Percentiles rank a stretch among this genome's conserved stretches.
Evolutionary conservation across 1,140 invertebrate genomes (phyloP).

Genomic region (Drosophila jambulina): DNA sequence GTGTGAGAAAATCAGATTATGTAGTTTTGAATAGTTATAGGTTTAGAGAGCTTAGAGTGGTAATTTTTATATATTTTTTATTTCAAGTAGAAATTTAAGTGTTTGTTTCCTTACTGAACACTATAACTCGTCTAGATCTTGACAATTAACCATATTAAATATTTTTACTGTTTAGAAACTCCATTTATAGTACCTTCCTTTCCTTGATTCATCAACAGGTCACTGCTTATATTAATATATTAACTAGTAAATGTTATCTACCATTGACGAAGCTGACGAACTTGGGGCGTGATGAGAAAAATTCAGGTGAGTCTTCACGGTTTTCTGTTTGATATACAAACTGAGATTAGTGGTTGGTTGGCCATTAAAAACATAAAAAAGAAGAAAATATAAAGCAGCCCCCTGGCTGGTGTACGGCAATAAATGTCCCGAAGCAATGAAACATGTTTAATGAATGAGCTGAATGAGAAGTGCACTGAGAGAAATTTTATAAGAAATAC

Average conservation of each 20-base stretch:
- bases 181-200: neutral
- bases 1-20: constrained; percentile 21
- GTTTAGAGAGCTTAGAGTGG: neutral
- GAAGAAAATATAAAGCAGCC: constrained; percentile 19
- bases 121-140: neutral
- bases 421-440: constrained; percentile 71
- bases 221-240: constrained; percentile 4
- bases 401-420: constrained; percentile 61
- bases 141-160: neutral
- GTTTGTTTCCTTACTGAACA: neutral
- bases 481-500: neutral
- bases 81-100: neutral
- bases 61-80: neutral
- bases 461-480: neutral
- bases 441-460: constrained; percentile 64
- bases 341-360: constrained; percentile 53
- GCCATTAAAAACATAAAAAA: constrained; percentile 18
- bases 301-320: constrained; percentile 5
- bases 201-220: constrained; percentile 14
- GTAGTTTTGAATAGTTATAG: neutral
- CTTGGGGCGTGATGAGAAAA: constrained; percentile 5
- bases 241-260: constrained; percentile 6
- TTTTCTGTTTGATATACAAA: constrained; percentile 62
- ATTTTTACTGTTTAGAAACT: neutral
- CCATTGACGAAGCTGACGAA: constrained; percentile 5